A percentile compares a stretch with the other conserved stretches of the same genome.
These are phyloP conservation scores for Microcebus griseorufus DNA, from an alignment of 2,113 vertebrate genomes.

Conservation along the genomic window DNA sequence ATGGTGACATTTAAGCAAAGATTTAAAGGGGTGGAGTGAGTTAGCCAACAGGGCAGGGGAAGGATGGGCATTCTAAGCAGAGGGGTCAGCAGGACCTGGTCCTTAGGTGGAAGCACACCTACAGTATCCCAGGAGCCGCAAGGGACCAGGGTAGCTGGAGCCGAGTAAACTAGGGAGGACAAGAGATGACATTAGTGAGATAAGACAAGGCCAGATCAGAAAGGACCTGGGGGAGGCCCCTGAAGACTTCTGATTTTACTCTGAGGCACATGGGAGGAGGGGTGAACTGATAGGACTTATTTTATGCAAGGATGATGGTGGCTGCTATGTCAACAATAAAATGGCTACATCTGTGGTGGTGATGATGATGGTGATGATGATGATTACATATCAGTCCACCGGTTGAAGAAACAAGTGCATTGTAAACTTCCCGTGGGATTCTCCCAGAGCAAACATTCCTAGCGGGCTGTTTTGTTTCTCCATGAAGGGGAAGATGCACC, in stretches of 20 bases:
- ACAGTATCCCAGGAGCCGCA: not conserved
- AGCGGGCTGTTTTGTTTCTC: not conserved
- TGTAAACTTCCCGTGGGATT: not conserved
- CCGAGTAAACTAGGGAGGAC: not conserved
- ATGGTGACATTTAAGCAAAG: not conserved
- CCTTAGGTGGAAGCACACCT: rapidly evolving
- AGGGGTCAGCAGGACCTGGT: not conserved
- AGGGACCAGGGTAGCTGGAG: not conserved
- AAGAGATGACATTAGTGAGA: rapidly evolving
- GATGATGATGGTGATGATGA: rapidly evolving
- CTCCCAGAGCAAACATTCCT: not conserved
- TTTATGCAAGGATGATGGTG: not conserved
- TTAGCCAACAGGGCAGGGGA: not conserved
- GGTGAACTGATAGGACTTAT: not conserved
- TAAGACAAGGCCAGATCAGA: not conserved
- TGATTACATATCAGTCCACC: not conserved
- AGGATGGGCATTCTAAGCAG: too few relatives aligned
- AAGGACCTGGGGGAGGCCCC: too few relatives aligned
- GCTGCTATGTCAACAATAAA: not conserved
- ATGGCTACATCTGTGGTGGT: not conserved
- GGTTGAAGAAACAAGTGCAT: not conserved
- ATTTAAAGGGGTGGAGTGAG: not conserved
- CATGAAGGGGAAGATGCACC: not conserved
- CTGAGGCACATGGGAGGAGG: not conserved
- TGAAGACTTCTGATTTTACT: not conserved